Conservation (phyloP, 2,888 invertebrate genomes). For the Craniophora ligustri region DNA sequence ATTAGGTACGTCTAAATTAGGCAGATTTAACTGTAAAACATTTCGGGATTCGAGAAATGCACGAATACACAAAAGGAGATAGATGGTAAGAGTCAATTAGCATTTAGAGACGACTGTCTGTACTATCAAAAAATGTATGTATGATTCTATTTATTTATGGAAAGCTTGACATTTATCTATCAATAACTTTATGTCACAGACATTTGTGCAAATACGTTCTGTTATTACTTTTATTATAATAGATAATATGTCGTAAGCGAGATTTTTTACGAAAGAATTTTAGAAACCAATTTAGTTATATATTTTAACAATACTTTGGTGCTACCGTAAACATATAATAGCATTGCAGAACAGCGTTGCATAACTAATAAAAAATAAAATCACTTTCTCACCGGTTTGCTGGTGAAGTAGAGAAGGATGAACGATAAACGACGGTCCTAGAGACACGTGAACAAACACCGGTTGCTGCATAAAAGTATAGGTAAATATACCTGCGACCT, state of each 20-base stretch:
- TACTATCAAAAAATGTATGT: neutral
- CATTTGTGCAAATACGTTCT: neutral
- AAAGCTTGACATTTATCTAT: neutral
- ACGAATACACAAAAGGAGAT: too few relatives aligned
- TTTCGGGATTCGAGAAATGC: too few relatives aligned
- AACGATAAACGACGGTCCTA: too few relatives aligned
- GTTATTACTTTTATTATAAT: neutral
- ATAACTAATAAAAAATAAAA: neutral
- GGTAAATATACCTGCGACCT: slow-evolving; percentile 50
- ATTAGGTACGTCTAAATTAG: too few relatives aligned
- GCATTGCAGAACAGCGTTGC: slow-evolving; percentile 5
- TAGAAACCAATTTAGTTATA: slow-evolving; percentile 11
- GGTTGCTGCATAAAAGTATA: slow-evolving; percentile 19
- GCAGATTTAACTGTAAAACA: too few relatives aligned
- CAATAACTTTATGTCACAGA: neutral
- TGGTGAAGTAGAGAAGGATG: slow-evolving; percentile 1
- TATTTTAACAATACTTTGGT: slow-evolving; percentile 28
- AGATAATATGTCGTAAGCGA: neutral
- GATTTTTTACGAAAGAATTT: slow-evolving; percentile 11
- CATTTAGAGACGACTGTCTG: neutral
- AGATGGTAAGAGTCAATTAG: too few relatives aligned
- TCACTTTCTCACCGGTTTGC: neutral
- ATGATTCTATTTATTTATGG: neutral
- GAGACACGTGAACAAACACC: neutral
- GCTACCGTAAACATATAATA: slow-evolving; percentile 17